These are phyloP conservation scores for Datnioides undecimradiatus DNA, from an alignment of 2,113 vertebrate genomes.

Conservation along the genomic window DNA sequence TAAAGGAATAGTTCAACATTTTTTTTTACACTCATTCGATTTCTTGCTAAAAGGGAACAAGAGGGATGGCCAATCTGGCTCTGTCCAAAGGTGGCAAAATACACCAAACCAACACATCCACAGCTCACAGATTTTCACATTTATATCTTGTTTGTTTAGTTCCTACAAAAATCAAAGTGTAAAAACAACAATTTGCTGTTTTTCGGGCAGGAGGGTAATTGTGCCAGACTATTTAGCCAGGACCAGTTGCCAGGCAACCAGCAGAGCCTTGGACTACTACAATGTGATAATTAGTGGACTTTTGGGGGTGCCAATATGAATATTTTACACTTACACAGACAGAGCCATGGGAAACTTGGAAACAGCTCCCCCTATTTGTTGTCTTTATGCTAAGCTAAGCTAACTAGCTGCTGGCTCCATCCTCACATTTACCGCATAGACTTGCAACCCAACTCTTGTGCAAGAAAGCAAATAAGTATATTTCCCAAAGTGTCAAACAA, in stretches of 20 bases:
- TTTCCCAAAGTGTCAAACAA: constrained; percentile 20
- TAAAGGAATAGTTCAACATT: background rate
- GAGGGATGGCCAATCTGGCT: background rate
- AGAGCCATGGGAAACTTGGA: background rate
- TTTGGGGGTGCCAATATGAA: background rate
- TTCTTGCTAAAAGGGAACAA: background rate
- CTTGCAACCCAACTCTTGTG: background rate
- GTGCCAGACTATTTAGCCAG: constrained; percentile 15
- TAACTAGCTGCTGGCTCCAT: background rate
- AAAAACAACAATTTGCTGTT: constrained; percentile 1
- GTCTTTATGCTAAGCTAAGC: background rate
- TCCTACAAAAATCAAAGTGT: background rate
- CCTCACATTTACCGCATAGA: background rate
- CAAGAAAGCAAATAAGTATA: background rate
- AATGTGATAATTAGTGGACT: constrained; percentile 28
- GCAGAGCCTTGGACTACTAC: constrained; percentile 11
- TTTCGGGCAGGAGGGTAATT: background rate
- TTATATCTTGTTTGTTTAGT: constrained; percentile 1
- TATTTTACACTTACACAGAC: background rate
- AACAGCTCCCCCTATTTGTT: background rate
- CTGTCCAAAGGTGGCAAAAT: background rate
- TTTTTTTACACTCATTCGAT: background rate
- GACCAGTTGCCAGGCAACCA: constrained; percentile 54
- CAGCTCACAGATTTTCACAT: background rate
- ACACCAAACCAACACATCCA: background rate